phyloP scores from a whole-genome alignment of 2,888 invertebrate species.

The Entomobrya proxima region DNA sequence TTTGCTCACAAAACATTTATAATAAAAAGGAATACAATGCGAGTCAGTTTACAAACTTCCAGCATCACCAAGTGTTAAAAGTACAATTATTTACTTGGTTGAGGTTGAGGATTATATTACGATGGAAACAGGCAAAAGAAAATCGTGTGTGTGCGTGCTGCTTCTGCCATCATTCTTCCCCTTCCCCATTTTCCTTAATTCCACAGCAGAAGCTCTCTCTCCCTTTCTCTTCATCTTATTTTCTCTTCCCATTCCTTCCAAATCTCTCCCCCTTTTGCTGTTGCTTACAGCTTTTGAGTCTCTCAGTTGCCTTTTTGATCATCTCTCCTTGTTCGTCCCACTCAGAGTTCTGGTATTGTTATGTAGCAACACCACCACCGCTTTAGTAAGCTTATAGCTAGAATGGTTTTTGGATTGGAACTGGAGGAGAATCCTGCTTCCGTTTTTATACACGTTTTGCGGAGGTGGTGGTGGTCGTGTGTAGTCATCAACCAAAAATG shows the following conservation, averaged over 20 bases:
- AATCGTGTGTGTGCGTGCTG: neutral
- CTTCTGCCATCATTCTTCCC: neutral
- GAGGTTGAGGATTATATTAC: neutral
- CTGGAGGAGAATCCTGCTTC: neutral
- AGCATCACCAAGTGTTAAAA: too few relatives aligned
- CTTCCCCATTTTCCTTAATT: constrained; percentile 1
- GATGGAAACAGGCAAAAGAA: neutral
- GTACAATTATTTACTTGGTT: neutral
- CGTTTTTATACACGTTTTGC: neutral
- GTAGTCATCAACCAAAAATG: neutral
- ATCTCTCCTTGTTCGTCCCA: too few relatives aligned
- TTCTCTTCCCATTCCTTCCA: neutral
- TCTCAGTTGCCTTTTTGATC: too few relatives aligned
- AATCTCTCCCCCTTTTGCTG: neutral
- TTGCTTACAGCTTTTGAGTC: neutral
- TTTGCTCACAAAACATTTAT: too few relatives aligned
- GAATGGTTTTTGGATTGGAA: too few relatives aligned
- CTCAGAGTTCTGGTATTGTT: too few relatives aligned
- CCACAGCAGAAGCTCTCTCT: neutral
- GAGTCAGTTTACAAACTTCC: too few relatives aligned
- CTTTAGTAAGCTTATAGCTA: too few relatives aligned
- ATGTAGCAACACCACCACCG: too few relatives aligned
- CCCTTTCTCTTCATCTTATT: neutral
- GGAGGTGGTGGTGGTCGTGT: too few relatives aligned
- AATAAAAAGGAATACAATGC: too few relatives aligned